Evolutionary conservation across 2,113 vertebrate genomes (phyloP).

Genomic region (Carassius auratus): DNA sequence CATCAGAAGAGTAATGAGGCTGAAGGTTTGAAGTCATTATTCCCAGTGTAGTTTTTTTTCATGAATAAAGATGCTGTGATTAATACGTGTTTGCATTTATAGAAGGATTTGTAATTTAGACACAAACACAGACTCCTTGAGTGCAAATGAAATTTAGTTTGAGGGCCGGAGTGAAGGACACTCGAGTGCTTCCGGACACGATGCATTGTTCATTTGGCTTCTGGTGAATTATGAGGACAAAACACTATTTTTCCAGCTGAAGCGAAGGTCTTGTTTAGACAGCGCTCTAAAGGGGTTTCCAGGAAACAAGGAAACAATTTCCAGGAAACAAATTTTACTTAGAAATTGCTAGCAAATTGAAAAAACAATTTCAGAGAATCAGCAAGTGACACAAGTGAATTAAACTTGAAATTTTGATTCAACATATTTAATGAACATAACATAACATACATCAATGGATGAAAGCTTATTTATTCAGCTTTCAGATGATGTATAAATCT

Average conservation of each 20-base stretch:
- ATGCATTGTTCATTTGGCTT: slow-evolving; percentile 28
- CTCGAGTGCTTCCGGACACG: background rate
- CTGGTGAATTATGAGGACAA: background rate
- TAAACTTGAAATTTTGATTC: too few relatives aligned
- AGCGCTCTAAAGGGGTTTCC: slow-evolving; percentile 21
- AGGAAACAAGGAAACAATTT: background rate
- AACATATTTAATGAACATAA: too few relatives aligned
- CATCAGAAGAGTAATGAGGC: slow-evolving; percentile 61
- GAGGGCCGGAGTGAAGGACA: background rate
- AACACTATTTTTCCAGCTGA: slow-evolving; percentile 20
- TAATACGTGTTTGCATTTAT: slow-evolving; percentile 60
- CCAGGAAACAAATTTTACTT: too few relatives aligned
- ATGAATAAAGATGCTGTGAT: slow-evolving; percentile 66
- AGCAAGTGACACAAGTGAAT: too few relatives aligned
- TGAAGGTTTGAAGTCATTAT: slow-evolving; percentile 73
- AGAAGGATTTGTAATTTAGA: slow-evolving; percentile 54
- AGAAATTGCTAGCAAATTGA: too few relatives aligned
- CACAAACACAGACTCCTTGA: slow-evolving; percentile 41
- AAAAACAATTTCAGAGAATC: too few relatives aligned
- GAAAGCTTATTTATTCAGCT: too few relatives aligned
- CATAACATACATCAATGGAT: too few relatives aligned
- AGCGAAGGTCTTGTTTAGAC: slow-evolving; percentile 16
- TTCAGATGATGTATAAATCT: too few relatives aligned
- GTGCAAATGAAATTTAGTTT: slow-evolving; percentile 2
- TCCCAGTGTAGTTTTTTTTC: slow-evolving; percentile 56